A percentile compares a stretch with the other conserved stretches of the same genome.
Conservation (phyloP, 2,888 invertebrate species). For the Papilio gigon region DNA sequence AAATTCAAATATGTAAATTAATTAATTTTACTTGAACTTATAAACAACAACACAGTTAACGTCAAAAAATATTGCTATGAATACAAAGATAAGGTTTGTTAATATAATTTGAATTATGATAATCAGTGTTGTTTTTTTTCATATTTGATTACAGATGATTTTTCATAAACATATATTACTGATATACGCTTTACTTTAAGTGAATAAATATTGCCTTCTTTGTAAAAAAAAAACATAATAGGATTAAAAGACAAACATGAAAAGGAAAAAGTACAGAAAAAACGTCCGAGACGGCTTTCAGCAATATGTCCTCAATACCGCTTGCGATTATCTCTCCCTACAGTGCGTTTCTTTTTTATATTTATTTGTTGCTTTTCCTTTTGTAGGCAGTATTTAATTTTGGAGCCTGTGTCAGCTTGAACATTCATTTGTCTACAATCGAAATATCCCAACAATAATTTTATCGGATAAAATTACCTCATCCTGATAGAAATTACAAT, state of each 20-base stretch:
- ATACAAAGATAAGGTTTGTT: too few relatives aligned
- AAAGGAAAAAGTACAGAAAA: conserved; percentile 10
- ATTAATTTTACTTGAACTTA: too few relatives aligned
- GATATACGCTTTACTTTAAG: not conserved
- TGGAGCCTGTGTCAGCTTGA: not conserved
- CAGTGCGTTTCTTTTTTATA: conserved; percentile 23
- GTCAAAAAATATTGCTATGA: too few relatives aligned
- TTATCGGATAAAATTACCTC: not conserved
- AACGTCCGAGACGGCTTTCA: conserved; percentile 11
- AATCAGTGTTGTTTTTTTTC: not conserved
- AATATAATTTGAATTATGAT: too few relatives aligned
- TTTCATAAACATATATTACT: not conserved
- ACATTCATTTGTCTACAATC: not conserved
- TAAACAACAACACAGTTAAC: too few relatives aligned
- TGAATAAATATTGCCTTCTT: not conserved
- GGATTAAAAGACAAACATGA: conserved; percentile 23
- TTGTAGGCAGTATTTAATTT: conserved; percentile 14
- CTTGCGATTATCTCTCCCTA: conserved; percentile 18
- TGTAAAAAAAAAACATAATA: not conserved
- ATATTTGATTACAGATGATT: not conserved
- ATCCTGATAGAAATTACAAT: too few relatives aligned
- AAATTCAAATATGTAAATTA: too few relatives aligned
- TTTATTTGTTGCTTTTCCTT: conserved; percentile 19
- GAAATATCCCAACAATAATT: not conserved
- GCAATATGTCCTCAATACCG: conserved; percentile 20